phyloP scores from a whole-genome alignment of 1,140 invertebrate species.

The Diplogasteroides magnus region DNA sequence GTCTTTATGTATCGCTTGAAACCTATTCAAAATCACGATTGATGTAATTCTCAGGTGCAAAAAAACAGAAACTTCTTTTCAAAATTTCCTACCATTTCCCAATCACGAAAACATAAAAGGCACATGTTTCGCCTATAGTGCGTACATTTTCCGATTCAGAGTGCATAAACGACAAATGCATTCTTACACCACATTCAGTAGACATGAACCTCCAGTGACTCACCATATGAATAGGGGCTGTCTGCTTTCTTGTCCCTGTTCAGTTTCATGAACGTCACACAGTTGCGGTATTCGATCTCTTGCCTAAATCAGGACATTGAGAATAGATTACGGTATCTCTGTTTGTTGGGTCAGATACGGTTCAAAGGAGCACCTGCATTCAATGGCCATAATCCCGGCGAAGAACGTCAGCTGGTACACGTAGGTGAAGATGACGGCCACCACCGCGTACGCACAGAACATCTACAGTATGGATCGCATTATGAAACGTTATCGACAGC shows the following conservation, averaged over 20 bases:
- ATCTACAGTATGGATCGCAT: slow-evolving; percentile 24
- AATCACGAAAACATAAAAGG: no score
- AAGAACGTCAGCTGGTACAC: slow-evolving; percentile 59
- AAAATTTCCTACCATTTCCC: no score
- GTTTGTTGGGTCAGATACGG: no score
- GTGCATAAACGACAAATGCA: no score
- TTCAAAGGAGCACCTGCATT: no score
- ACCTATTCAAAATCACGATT: no score
- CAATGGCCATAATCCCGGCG: slow-evolving; percentile 52
- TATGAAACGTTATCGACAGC: background rate
- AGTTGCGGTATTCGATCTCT: slow-evolving; percentile 48
- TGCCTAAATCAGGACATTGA: slow-evolving; percentile 22
- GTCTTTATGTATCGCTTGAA: no score
- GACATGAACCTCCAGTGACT: slow-evolving; percentile 3
- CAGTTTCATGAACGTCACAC: slow-evolving; percentile 45
- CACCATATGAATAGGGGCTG: background rate
- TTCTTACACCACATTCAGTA: no score
- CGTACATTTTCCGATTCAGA: no score
- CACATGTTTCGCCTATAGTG: no score
- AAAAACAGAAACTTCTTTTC: no score
- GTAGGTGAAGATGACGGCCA: slow-evolving; percentile 57
- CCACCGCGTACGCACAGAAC: slow-evolving; percentile 54
- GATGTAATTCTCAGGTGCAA: no score
- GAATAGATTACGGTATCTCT: background rate
- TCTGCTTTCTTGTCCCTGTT: slow-evolving; percentile 12